Evolutionary conservation across 2,113 vertebrate species (phyloP).

Genomic region (Dicaeum eximium): DNA sequence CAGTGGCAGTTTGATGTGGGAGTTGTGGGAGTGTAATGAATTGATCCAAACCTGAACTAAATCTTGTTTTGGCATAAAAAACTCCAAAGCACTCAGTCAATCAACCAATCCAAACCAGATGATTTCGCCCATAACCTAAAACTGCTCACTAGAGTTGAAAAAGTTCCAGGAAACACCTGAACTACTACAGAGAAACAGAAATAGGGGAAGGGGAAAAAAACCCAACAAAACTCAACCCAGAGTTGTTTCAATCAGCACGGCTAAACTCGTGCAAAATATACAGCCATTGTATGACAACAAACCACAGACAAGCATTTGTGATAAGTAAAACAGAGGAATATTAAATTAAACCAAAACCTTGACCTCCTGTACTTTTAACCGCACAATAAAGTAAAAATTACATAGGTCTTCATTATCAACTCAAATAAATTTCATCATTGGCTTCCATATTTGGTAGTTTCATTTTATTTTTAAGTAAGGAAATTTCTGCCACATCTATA

Average conservation of each 20-base stretch:
- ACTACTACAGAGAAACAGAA: background rate
- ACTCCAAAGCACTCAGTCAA: background rate
- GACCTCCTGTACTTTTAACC: background rate
- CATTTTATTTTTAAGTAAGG: background rate
- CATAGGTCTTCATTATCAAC: background rate
- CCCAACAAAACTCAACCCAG: background rate
- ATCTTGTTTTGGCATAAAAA: background rate
- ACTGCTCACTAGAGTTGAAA: background rate
- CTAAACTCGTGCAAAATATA: background rate
- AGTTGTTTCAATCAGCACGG: background rate
- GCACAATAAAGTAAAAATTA: background rate
- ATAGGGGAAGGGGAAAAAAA: accelerated
- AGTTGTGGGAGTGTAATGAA: conserved; percentile 4
- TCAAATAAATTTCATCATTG: background rate
- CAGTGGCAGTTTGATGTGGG: background rate
- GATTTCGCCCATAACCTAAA: background rate
- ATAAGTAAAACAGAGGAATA: background rate
- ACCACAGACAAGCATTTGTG: background rate
- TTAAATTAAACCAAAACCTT: background rate
- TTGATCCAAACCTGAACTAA: conserved; percentile 10
- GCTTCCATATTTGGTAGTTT: background rate
- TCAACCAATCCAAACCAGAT: background rate
- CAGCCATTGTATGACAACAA: background rate
- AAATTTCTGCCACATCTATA: background rate
- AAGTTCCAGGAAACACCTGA: background rate